These are phyloP conservation scores for Cirrhinus mrigala DNA, from an alignment of 2,797 vertebrate genomes.

Conservation along the genomic window DNA sequence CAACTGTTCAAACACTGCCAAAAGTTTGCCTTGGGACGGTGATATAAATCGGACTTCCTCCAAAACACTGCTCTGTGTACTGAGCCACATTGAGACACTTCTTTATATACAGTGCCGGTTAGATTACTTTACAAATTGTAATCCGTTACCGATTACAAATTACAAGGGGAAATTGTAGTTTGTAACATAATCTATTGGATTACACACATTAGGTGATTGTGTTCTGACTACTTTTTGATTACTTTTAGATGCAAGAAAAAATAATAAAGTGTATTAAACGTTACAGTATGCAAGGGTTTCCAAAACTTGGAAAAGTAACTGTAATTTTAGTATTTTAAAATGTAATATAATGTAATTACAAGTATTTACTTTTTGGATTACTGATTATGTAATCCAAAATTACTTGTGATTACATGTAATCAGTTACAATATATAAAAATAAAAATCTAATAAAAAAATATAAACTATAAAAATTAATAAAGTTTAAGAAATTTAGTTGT, in stretches of 20 bases:
- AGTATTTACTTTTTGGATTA: not conserved
- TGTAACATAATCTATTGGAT: not conserved
- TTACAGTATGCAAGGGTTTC: not conserved
- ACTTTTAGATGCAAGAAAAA: not conserved
- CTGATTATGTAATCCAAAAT: not conserved
- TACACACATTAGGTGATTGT: not conserved
- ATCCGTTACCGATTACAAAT: not conserved
- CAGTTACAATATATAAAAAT: too few relatives aligned
- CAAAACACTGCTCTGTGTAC: not conserved
- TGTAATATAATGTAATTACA: not conserved
- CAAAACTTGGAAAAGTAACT: not conserved
- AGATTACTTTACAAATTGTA: not conserved
- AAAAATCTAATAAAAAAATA: too few relatives aligned
- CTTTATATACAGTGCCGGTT: not conserved
- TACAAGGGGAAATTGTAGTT: not conserved
- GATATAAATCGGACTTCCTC: constrained; percentile 8
- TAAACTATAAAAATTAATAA: too few relatives aligned
- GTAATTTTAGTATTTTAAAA: not conserved
- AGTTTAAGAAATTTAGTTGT: too few relatives aligned
- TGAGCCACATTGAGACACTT: not conserved
- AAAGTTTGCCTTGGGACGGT: not conserved
- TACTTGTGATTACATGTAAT: not conserved
- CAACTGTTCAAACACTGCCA: constrained; percentile 48
- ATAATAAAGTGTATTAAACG: not conserved
- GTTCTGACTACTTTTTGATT: not conserved